A percentile compares a stretch with the other conserved stretches of the same genome.
Evolutionary conservation across 2,797 vertebrate genomes (phyloP).

Genomic region (Eulemur rubriventer): DNA sequence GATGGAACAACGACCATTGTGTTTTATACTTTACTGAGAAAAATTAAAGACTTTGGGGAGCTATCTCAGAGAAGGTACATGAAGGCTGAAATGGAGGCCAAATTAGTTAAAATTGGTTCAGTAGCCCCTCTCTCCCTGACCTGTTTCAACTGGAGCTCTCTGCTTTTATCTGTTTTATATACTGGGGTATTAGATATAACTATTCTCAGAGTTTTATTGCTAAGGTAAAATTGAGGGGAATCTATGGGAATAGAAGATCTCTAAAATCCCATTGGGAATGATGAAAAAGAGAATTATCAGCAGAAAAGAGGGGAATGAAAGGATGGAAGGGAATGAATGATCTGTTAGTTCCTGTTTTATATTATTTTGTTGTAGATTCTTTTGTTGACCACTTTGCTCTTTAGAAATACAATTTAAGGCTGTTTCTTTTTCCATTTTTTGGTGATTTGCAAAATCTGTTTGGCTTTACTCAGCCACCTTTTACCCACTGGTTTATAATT

Average conservation of each 20-base stretch:
- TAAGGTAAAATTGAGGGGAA: neutral
- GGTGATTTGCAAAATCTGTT: neutral
- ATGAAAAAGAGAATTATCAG: neutral
- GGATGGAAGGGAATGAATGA: neutral
- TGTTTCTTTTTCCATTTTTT: neutral
- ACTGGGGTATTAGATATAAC: neutral
- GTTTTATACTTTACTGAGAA: conserved; percentile 24
- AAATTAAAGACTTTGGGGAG: neutral
- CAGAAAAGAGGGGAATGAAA: neutral
- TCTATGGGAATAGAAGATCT: neutral
- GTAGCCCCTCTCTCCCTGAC: neutral
- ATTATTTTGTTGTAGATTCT: neutral
- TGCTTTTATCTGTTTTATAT: conserved; percentile 14
- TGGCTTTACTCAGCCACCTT: neutral
- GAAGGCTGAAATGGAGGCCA: neutral
- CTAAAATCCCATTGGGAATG: neutral
- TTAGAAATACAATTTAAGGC: conserved; percentile 31
- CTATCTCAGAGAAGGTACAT: neutral
- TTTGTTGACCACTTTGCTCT: neutral
- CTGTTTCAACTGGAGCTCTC: neutral
- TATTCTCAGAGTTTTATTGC: neutral
- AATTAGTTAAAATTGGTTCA: neutral
- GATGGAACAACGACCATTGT: neutral
- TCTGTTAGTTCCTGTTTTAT: neutral
- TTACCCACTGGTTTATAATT: neutral